Base-by-base conservation (phyloP, 2,113 vertebrate species). In the Campylomormyrus tamandua region DNA sequence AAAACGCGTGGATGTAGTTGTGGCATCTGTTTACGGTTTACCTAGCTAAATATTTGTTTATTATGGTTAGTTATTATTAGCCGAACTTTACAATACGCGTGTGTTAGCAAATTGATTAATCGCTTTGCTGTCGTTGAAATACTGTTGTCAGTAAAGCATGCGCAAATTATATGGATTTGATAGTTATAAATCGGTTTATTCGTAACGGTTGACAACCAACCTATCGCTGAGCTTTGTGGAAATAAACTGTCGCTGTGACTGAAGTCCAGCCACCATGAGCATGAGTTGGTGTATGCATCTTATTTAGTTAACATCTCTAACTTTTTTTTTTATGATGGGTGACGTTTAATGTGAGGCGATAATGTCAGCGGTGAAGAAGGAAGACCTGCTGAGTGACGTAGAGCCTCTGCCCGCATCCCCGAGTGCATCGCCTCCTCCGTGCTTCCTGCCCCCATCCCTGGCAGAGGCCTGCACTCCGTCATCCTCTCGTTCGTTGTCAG, bases 321-420 rank as follows among this genome's bases (percentile, higher is more conserved):
- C 3, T 56, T 50, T 56, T 49, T 56, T 49, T 56, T 49, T 42
- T 45, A 48, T 31, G 50, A 27, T 87, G 17, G 15, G 10, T 17
- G 45, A 17, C 42, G 52, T 42, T 31, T 42, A 49, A 15, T 42
- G 39, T 46, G 39, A 42, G 62, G 9, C 24, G 77, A 87, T n/a
- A 50, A 90, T 90, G 90, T 77, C 90, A 10, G 21, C 66, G 8
- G 1, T 87, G 62, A 77, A 80, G 50, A 31, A 91, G 0, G 94
- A 95, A 77, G 95, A 96, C 49, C 93, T 96, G 88, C 48, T 95
- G 87, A 96, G 93, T 39, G 95, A 95, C n/a, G 90, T 93, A 87
- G 95, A 87, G 91, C 94, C 92, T 0, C 88, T 95, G 62, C 90
- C 91, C 0, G 13, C 87, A 45, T 91, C 88, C 17, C 53, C 91